Base-by-base conservation (phyloP, 2,113 vertebrate genomes). In the Acanthochromis polyacanthus region DNA sequence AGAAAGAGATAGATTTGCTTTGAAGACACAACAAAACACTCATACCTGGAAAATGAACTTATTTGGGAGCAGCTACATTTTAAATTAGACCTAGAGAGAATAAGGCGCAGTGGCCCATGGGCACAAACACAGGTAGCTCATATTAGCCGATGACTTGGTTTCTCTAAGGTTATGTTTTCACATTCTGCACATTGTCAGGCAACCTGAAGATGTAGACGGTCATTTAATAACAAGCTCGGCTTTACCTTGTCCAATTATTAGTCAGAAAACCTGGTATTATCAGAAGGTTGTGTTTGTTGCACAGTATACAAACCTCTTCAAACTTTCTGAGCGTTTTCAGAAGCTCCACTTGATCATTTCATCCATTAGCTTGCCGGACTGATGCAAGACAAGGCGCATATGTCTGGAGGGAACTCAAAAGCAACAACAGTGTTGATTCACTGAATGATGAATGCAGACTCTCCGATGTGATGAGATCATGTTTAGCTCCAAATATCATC, bases 61-160 rank as follows among this genome's bases (percentile, higher is more conserved):
- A 32, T 28, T 32, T 20, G 36, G 12, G n/a, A 69, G 58, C 56
- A 59, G 12, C n/a, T 7, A 15, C 36, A n/a, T 62, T 78, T 75
- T 46, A 57, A 73, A 78, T 56, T 28, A 61, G 46, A 25, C 11
- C 66, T 20, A 4, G 32, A 46, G n/a, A 22, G 22, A 77, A 66
- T 43, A 15, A 56, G 25, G 6, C 19, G 10, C 22, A n/a, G 57
- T 63, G 19, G 25, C 75, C 52, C 0, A 1, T 52, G 76, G 72
- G 15, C 69, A 38, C 50, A 20, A 73, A 51, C 48, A 30, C 19
- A 38, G 52, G 59, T 32, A 64, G 38, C 57, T 76, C n/a, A n/a
- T 58, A 82, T 64, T 56, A 76, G 52, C 66, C 66, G 19, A 4
- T 40, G 63, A 70, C 48, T 83, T 72, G 22, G 4, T 55, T 53